These are phyloP conservation scores for Pachyramphus minor DNA, from an alignment of 2,113 vertebrate species.

Conservation along the genomic window DNA sequence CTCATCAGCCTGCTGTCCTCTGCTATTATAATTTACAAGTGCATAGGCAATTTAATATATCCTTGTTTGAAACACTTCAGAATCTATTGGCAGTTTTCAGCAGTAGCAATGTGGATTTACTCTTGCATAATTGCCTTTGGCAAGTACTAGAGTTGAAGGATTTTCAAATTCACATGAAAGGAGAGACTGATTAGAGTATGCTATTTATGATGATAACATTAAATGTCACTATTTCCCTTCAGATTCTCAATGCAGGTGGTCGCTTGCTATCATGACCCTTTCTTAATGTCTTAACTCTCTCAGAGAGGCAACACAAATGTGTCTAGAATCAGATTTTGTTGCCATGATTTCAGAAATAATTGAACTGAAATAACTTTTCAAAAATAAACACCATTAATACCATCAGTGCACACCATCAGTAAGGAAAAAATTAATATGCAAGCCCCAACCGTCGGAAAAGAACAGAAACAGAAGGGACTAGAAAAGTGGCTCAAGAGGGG, in stretches of 20 bases:
- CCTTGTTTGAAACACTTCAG: constrained; percentile 46
- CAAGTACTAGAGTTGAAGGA: neutral
- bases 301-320: neutral
- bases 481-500: neutral
- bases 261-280: neutral
- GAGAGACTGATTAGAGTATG: neutral
- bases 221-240: neutral
- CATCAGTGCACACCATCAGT: neutral
- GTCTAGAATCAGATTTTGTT: neutral
- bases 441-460: neutral
- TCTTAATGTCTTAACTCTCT: constrained; percentile 15
- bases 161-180: constrained; percentile 38
- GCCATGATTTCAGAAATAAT: neutral
- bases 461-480: neutral
- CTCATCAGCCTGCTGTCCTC: constrained; percentile 39
- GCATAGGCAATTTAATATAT: constrained; percentile 26
- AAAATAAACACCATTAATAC: neutral
- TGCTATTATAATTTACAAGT: constrained; percentile 23
- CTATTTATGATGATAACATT: neutral
- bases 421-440: neutral
- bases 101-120: neutral
- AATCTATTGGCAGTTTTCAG: constrained; percentile 36
- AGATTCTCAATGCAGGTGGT: neutral
- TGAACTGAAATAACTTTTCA: neutral
- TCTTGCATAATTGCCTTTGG: constrained; percentile 18